Conservation (phyloP, 2,888 invertebrate species). For the Kryphioiulus occultus region DNA sequence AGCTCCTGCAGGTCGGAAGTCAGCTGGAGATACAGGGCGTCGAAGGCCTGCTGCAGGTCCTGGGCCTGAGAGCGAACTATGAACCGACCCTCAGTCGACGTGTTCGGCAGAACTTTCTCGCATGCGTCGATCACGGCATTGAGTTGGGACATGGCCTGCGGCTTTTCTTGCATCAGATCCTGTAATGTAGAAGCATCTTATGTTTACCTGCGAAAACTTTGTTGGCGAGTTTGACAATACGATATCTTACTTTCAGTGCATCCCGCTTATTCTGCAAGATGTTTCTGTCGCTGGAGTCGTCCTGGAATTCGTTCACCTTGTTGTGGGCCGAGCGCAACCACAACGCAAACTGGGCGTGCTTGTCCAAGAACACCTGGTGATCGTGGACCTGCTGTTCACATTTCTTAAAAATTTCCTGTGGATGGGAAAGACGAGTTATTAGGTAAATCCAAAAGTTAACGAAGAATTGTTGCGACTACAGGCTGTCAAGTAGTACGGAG, state of each 20-base stretch:
- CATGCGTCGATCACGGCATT: conserved; percentile 87
- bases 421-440: neutral
- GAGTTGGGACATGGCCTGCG: conserved; percentile 76
- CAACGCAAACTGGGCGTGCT: conserved; percentile 82
- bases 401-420: conserved; percentile 83
- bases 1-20: conserved; percentile 80
- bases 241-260: conserved; percentile 68
- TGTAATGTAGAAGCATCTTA: neutral
- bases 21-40: conserved; percentile 80
- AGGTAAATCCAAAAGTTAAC: conserved; percentile 26
- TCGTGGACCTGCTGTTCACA: conserved; percentile 80
- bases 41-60: conserved; percentile 82
- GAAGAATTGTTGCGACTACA: too few relatives aligned
- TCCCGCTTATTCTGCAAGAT: conserved; percentile 75
- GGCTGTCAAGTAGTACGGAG: too few relatives aligned
- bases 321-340: conserved; percentile 80
- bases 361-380: conserved; percentile 79
- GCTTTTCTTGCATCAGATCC: conserved; percentile 71
- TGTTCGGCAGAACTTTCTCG: conserved; percentile 85
- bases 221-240: too few relatives aligned
- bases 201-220: neutral
- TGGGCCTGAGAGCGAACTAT: conserved; percentile 81
- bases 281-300: conserved; percentile 68
- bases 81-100: conserved; percentile 86
- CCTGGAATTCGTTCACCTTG: conserved; percentile 67